These are phyloP conservation scores for Raphicerus campestris DNA, from an alignment of 2,113 vertebrate genomes.

Conservation along the genomic window DNA sequence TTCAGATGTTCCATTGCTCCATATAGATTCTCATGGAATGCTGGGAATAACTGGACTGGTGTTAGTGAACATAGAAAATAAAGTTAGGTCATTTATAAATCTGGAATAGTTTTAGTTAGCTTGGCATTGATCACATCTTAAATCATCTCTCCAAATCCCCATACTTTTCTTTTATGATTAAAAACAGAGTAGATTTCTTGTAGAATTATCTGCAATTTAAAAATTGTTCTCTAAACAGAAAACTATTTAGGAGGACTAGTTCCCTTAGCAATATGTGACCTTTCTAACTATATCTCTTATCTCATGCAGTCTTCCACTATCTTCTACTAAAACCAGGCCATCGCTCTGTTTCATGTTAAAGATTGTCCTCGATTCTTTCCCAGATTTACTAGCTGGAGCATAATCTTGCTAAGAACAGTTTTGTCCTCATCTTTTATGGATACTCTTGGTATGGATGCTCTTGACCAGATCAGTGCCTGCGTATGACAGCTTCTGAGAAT, in stretches of 20 bases:
- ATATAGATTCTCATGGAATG: neutral
- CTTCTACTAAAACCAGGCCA: neutral
- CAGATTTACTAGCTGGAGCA: neutral
- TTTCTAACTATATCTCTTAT: neutral
- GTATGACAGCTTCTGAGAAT: neutral
- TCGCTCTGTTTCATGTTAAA: neutral
- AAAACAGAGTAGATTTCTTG: conserved; percentile 5
- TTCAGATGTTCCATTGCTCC: neutral
- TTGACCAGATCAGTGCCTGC: neutral
- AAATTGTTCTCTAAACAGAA: neutral
- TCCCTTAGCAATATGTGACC: neutral
- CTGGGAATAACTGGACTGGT: neutral
- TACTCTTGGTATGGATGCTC: neutral
- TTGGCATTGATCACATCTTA: neutral
- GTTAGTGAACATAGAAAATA: neutral
- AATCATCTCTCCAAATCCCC: neutral
- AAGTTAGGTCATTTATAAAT: neutral
- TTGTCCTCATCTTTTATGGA: neutral
- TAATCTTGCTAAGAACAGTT: neutral
- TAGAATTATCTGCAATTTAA: neutral
- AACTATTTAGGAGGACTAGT: neutral
- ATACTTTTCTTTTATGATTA: neutral
- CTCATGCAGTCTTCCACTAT: neutral
- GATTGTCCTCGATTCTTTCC: neutral
- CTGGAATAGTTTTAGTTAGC: conserved; percentile 9